phyloP scores from a whole-genome alignment of 1,140 invertebrate genomes.

The Homarus americanus region DNA sequence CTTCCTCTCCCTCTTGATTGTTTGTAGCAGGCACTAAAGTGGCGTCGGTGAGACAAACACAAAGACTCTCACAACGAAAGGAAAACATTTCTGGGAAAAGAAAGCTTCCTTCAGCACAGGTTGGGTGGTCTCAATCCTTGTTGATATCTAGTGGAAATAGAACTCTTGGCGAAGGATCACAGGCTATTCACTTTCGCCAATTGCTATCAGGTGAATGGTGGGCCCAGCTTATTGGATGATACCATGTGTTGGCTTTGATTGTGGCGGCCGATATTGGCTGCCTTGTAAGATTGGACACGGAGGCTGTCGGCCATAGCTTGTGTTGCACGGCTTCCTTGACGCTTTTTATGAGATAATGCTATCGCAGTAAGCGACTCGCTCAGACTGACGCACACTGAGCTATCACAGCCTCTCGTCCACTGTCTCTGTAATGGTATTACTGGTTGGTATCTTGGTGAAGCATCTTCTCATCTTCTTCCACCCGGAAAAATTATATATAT shows the following conservation, averaged over 20 bases:
- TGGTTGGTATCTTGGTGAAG: too few relatives aligned
- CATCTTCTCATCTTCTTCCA: too few relatives aligned
- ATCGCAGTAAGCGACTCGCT: too few relatives aligned
- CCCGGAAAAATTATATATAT: too few relatives aligned
- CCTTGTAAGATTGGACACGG: conserved; percentile 26
- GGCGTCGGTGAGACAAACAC: neutral
- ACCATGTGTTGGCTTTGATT: conserved; percentile 30
- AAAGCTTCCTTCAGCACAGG: neutral
- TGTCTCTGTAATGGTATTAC: too few relatives aligned
- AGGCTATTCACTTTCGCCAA: conserved; percentile 34
- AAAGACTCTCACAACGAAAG: neutral
- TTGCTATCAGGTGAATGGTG: conserved; percentile 35
- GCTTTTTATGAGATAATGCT: too few relatives aligned
- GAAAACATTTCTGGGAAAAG: neutral
- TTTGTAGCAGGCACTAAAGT: conserved; percentile 25
- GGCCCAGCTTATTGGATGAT: conserved; percentile 50
- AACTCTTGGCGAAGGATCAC: conserved; percentile 35
- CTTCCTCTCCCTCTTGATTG: conserved; percentile 4
- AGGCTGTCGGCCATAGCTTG: neutral
- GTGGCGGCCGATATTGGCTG: conserved; percentile 37
- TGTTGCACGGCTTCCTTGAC: neutral
- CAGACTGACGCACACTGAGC: too few relatives aligned
- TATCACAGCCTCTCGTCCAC: too few relatives aligned
- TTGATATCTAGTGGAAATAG: conserved; percentile 27
- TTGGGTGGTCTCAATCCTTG: neutral